Evolutionary conservation across 2,888 invertebrate species (phyloP).

Genomic region (Harmothoe impar): DNA sequence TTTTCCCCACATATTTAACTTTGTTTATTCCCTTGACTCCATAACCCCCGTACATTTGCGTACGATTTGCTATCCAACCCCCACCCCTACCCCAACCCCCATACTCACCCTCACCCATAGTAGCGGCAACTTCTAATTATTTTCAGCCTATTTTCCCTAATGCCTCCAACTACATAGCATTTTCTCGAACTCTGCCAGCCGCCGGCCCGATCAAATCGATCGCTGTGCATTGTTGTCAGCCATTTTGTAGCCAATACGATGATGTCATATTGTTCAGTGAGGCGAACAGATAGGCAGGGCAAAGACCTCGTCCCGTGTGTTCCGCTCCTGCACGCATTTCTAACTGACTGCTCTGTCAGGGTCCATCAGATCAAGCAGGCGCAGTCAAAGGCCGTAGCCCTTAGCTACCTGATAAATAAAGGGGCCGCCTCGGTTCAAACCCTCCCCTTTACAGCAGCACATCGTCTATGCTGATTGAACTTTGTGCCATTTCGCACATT

Average conservation of each 20-base stretch:
- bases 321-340: conserved; percentile 32
- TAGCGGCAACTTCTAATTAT: conserved; percentile 6
- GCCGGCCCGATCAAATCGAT: conserved; percentile 47
- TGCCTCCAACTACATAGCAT: conserved; percentile 1
- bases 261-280: conserved; percentile 56
- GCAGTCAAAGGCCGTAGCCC: conserved; percentile 39
- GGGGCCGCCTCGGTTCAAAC: conserved; percentile 18
- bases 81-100: background rate
- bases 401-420: conserved; percentile 58
- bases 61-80: background rate
- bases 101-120: background rate
- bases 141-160: conserved; percentile 33
- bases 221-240: conserved; percentile 55
- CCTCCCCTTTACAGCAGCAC: conserved; percentile 53
- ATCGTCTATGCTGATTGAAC: conserved; percentile 53
- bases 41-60: too few species aligned
- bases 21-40: too few species aligned
- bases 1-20: too few species aligned
- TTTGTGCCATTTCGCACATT: conserved; percentile 59
- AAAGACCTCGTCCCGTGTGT: conserved; percentile 34
- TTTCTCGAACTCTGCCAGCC: conserved; percentile 28
- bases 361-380: conserved; percentile 49
- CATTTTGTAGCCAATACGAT: conserved; percentile 61
- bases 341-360: conserved; percentile 27
- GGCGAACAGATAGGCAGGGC: conserved; percentile 43